Evolutionary conservation across 53 echinoderm and acorn worm species (phyloP), one percentile per base, ranked within the genome.

Genomic region (Mesocentrotus franciscanus): DNA sequence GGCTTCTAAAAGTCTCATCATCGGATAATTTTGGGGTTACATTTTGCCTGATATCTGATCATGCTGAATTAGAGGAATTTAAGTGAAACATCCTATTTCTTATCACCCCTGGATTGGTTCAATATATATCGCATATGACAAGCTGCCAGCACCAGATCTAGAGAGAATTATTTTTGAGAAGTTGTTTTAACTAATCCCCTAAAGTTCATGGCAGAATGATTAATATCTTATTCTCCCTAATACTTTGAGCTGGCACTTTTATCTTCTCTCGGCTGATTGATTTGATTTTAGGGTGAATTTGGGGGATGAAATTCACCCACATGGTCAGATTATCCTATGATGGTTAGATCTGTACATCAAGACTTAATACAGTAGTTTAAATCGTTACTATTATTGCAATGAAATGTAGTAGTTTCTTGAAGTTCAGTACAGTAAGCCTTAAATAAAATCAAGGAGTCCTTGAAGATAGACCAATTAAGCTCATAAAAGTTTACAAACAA

Each of bases 71-170:
- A 90, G 59, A 59, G 90, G 30, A 90, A 60, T 90, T 90, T 60
- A 90, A 90, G 90, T 90, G 90, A 90, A 90, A 90, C 60, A 90
- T 90, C 90, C 90, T 90, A 27, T 60, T 9, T 14, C 56, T 90
- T 60, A 59, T 90, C 59, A 16, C 30, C 61, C 90, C 59, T 60
- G 33, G 59, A 61, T 17, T 90, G 90, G 29, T 89, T 60, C 27
- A 58, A 59, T 90, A 22, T 90, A 60, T 60, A 90, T 90, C 15
- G 61, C 60, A 58, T 61, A 12, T 90, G 90, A 60, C 90, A 90
- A 59, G 90, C 61, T 90, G 90, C 90, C 60, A 90, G 90, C 6
- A 60, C 10, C 26, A 90, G 81, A 81, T 81, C 81, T 81, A 81
- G 81, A 42, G 42, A 42, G 81, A 81, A 39, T 81, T 81, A 81